Percentiles rank a stretch among this genome's conserved stretches.
Conservation (phyloP, 2,888 invertebrate genomes). For the Tupiocoris notatus region DNA sequence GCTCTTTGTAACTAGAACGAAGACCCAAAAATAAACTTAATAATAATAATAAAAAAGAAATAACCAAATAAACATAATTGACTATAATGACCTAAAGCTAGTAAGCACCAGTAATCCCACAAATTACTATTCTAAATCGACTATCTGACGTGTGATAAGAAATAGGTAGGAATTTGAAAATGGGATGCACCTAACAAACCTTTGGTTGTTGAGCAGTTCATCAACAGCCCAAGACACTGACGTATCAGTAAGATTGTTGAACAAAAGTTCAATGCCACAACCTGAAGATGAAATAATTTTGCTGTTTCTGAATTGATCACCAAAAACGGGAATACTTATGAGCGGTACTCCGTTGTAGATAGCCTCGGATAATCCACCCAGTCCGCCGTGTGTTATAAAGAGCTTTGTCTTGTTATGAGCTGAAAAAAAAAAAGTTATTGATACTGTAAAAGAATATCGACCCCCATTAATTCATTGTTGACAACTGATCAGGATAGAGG, state of each 20-base stretch:
- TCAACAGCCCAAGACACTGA: constrained; percentile 52
- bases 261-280: constrained; percentile 54
- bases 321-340: constrained; percentile 49
- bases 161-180: too few species aligned
- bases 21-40: too few species aligned
- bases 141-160: too few species aligned
- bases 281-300: constrained; percentile 54
- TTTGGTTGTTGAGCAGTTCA: constrained; percentile 54
- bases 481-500: too few species aligned
- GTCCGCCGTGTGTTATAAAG: constrained; percentile 49
- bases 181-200: constrained; percentile 50
- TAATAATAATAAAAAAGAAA: too few species aligned
- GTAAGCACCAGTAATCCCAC: too few species aligned
- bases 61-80: too few species aligned
- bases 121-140: too few species aligned
- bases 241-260: constrained; percentile 52
- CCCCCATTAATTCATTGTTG: too few species aligned
- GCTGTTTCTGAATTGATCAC: constrained; percentile 53
- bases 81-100: too few species aligned
- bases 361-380: constrained; percentile 49
- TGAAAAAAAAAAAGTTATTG: constrained; percentile 45
- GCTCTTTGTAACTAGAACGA: constrained; percentile 1
- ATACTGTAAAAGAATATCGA: too few species aligned
- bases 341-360: constrained; percentile 49
- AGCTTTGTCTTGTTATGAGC: constrained; percentile 50